Conservation (phyloP, 1,140 invertebrate genomes). For the Dermatophagoides farinae region DNA sequence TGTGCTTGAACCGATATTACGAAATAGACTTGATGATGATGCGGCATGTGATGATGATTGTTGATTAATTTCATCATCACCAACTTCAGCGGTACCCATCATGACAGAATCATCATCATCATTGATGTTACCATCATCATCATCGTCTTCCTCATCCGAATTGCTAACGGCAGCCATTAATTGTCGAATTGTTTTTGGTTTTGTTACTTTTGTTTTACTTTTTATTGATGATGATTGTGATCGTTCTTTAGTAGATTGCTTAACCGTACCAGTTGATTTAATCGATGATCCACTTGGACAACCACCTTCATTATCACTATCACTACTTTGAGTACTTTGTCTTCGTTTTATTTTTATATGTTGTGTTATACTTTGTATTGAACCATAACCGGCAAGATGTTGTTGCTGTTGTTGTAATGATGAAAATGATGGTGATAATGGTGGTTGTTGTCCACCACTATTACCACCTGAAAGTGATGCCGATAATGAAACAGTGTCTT, state of each 20-base stretch:
- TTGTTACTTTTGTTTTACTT: neutral
- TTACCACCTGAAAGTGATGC: neutral
- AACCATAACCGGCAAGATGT: constrained; percentile 1
- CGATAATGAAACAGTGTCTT: neutral
- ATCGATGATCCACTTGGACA: neutral
- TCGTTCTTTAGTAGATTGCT: neutral
- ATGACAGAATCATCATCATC: too few species aligned
- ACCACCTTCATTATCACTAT: neutral
- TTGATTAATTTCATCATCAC: too few species aligned
- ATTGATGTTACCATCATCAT: neutral
- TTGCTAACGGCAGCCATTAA: neutral
- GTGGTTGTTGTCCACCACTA: neutral
- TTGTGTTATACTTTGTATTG: neutral
- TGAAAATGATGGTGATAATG: neutral
- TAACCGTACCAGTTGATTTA: neutral
- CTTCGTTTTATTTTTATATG: constrained; percentile 14
- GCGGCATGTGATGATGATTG: too few species aligned
- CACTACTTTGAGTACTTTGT: neutral
- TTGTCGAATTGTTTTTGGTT: constrained; percentile 1
- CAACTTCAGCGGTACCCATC: too few species aligned
- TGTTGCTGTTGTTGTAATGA: neutral
- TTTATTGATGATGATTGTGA: neutral
- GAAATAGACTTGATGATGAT: too few species aligned
- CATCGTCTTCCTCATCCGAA: neutral
- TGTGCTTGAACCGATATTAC: too few species aligned